These are phyloP conservation scores for Galeopsomyia nigrocyanea DNA, from an alignment of 2,888 invertebrate species.

Conservation along the genomic window DNA sequence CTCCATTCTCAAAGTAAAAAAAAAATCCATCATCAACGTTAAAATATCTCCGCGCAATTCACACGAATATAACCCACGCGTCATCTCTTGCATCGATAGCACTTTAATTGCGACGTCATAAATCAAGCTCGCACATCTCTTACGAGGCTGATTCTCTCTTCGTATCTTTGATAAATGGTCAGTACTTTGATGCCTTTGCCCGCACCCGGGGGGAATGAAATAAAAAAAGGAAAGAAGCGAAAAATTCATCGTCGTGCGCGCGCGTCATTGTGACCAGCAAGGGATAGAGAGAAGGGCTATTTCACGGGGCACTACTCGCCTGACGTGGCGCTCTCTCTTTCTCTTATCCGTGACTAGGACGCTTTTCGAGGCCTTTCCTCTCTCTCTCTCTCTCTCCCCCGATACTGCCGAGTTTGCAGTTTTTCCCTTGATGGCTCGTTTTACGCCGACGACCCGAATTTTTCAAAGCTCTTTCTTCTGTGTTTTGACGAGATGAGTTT, in stretches of 20 bases:
- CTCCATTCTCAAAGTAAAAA: no score
- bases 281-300: constrained; percentile 11
- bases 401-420: constrained; percentile 20
- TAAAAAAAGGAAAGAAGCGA: not conserved
- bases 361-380: constrained; percentile 10
- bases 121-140: constrained; percentile 6
- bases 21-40: no score
- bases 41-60: not conserved
- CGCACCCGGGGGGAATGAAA: not conserved
- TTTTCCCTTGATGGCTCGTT: constrained; percentile 13
- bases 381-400: no score
- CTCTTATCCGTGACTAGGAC: constrained; percentile 24
- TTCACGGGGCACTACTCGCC: constrained; percentile 15
- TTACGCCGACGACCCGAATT: not conserved
- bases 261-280: constrained; percentile 27
- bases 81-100: constrained; percentile 12
- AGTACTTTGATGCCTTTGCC: constrained; percentile 8
- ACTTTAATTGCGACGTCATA: constrained; percentile 36
- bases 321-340: constrained; percentile 25
- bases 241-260: constrained; percentile 31
- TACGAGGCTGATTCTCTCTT: no score
- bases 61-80: not conserved
- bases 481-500: no score
- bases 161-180: constrained; percentile 37
- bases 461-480: not conserved